Conservation (phyloP, 2,113 vertebrate genomes). For the Xyliphius kryptos region DNA sequence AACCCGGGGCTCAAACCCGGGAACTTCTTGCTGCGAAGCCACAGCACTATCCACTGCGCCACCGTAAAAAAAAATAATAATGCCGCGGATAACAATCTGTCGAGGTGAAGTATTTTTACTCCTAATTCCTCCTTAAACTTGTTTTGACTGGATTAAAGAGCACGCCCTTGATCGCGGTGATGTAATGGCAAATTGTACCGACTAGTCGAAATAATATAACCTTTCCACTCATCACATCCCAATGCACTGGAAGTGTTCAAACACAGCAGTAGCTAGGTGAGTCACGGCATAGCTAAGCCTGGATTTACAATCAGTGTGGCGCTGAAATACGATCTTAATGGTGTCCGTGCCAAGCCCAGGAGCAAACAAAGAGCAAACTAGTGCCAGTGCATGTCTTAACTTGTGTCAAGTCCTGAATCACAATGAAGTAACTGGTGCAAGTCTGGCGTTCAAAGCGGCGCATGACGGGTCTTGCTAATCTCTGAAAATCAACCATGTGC, state of each 20-base stretch:
- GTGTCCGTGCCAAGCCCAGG: slow-evolving; percentile 12
- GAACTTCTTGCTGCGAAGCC: too few species aligned
- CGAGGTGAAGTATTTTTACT: too few species aligned
- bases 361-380: slow-evolving; percentile 26
- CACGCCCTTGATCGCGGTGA: too few species aligned
- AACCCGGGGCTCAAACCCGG: too few species aligned
- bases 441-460: slow-evolving; percentile 17
- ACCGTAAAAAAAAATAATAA: too few species aligned
- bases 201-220: too few species aligned
- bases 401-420: slow-evolving; percentile 5
- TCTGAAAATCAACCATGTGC: background rate
- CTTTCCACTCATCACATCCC: slow-evolving; percentile 4
- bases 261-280: background rate
- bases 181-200: too few species aligned
- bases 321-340: slow-evolving; percentile 29
- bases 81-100: too few species aligned
- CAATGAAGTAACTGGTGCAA: slow-evolving; percentile 20
- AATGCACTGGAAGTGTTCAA: too few species aligned
- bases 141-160: too few species aligned
- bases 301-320: slow-evolving; percentile 12
- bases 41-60: too few species aligned
- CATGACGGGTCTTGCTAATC: slow-evolving; percentile 25
- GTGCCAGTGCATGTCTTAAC: slow-evolving; percentile 26
- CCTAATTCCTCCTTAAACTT: too few species aligned
- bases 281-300: slow-evolving; percentile 7